Conservation (phyloP, 2,113 vertebrate genomes). For the Carassius auratus region DNA sequence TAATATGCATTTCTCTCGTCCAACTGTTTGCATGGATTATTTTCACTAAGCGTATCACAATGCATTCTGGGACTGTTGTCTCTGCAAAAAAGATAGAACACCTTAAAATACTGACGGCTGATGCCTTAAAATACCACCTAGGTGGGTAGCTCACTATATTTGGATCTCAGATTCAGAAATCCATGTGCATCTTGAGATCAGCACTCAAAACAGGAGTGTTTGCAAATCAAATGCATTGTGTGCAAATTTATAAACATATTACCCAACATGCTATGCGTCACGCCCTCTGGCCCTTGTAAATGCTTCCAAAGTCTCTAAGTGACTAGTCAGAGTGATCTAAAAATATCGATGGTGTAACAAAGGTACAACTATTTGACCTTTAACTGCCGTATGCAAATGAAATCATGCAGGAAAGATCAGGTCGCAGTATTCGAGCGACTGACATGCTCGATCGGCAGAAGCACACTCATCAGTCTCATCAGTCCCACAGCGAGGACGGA, state of each 20-base stretch:
- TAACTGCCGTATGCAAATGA: slow-evolving; percentile 29
- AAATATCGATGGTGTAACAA: slow-evolving; percentile 21
- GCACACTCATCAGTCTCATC: too few species aligned
- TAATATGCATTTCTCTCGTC: too few species aligned
- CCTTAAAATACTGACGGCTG: neutral
- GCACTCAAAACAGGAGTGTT: too few species aligned
- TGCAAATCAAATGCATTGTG: neutral
- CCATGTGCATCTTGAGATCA: neutral
- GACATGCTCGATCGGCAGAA: too few species aligned
- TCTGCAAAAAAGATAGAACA: neutral
- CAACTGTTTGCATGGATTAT: too few species aligned
- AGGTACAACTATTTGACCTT: slow-evolving; percentile 41
- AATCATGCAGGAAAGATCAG: slow-evolving; percentile 24
- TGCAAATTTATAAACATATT: neutral
- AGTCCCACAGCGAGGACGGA: neutral
- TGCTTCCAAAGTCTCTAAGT: slow-evolving; percentile 35
- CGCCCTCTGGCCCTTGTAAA: neutral
- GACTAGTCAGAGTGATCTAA: slow-evolving; percentile 18
- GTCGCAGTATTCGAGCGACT: neutral
- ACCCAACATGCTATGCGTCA: neutral
- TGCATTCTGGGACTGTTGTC: neutral
- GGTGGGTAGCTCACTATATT: neutral
- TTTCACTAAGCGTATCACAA: neutral
- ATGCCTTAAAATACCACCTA: neutral
- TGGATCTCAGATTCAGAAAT: neutral